Conservation (phyloP, 2,113 vertebrate species). For the Siniperca chuatsi region DNA sequence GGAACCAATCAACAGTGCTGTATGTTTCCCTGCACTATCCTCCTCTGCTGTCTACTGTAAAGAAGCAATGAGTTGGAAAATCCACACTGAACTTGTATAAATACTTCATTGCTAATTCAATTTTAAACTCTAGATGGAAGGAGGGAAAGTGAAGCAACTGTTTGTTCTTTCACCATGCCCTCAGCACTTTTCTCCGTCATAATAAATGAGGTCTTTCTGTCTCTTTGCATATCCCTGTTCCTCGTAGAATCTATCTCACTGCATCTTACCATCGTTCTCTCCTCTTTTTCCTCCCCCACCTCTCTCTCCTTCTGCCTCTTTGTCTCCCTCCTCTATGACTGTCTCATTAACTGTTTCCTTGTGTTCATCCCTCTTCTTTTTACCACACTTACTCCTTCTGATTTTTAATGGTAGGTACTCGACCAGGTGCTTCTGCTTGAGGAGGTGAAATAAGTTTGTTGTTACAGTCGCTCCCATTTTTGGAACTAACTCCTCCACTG, state of each 20-base stretch:
- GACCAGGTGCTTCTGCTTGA: too few species aligned
- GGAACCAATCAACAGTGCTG: not conserved
- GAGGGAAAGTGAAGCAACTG: slow-evolving; percentile 34
- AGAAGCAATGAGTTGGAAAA: slow-evolving; percentile 62
- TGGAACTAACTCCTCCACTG: too few species aligned
- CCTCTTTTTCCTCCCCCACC: not conserved
- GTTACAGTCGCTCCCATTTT: too few species aligned
- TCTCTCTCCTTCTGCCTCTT: not conserved
- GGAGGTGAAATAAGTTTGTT: too few species aligned
- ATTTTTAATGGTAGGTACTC: not conserved
- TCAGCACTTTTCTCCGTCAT: slow-evolving; percentile 32
- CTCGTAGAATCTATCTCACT: slow-evolving; percentile 12
- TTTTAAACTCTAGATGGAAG: slow-evolving; percentile 66
- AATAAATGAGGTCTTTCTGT: slow-evolving; percentile 5
- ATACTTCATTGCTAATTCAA: slow-evolving; percentile 75
- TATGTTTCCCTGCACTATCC: slow-evolving; percentile 11
- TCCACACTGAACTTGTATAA: slow-evolving; percentile 60
- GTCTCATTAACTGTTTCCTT: not conserved
- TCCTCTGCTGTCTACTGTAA: slow-evolving; percentile 26
- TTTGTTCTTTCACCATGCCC: slow-evolving; percentile 45
- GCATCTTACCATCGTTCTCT: not conserved
- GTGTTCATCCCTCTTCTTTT: not conserved
- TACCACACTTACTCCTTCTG: not conserved
- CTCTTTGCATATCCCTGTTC: slow-evolving; percentile 8
- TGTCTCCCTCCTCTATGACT: not conserved